Percentiles rank a stretch among this genome's conserved stretches.
Evolutionary conservation across 2,888 invertebrate genomes (phyloP).

Genomic region (Eucera pruinosa): DNA sequence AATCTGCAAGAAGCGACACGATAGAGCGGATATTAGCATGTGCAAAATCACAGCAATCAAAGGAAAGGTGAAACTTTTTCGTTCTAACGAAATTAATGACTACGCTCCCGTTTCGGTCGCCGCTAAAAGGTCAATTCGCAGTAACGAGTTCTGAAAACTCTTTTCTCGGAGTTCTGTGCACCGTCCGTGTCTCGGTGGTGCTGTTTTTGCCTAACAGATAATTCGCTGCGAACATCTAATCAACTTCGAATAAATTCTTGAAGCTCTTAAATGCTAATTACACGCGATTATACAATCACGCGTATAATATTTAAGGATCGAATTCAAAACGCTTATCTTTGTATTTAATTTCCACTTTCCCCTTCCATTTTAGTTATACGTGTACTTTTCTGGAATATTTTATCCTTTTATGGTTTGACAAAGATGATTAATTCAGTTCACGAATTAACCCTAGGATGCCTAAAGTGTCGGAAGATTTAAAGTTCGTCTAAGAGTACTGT

Average conservation of each 20-base stretch:
- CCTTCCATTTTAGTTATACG: neutral
- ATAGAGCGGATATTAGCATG: neutral
- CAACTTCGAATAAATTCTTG: neutral
- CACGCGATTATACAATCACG: neutral
- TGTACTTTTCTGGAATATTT: neutral
- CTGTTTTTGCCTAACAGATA: neutral
- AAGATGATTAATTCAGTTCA: too few species aligned
- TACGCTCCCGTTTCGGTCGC: constrained; percentile 16
- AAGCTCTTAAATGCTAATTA: neutral
- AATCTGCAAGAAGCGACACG: neutral
- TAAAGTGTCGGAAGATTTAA: too few species aligned
- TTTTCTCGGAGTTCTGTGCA: constrained; percentile 17
- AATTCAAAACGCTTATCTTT: neutral
- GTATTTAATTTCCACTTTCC: neutral
- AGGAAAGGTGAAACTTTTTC: constrained; percentile 32
- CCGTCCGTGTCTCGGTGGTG: neutral
- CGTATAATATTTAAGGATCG: neutral
- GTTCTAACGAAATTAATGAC: constrained; percentile 47
- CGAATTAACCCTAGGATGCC: too few species aligned
- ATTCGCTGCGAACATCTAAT: neutral
- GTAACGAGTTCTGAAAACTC: constrained; percentile 47
- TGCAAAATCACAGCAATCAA: constrained; percentile 14
- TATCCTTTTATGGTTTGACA: neutral
- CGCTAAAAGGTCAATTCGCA: constrained; percentile 41
- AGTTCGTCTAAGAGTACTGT: too few species aligned